phyloP scores from a whole-genome alignment of 2,113 vertebrate species.

The Myrmecobius fasciatus region DNA sequence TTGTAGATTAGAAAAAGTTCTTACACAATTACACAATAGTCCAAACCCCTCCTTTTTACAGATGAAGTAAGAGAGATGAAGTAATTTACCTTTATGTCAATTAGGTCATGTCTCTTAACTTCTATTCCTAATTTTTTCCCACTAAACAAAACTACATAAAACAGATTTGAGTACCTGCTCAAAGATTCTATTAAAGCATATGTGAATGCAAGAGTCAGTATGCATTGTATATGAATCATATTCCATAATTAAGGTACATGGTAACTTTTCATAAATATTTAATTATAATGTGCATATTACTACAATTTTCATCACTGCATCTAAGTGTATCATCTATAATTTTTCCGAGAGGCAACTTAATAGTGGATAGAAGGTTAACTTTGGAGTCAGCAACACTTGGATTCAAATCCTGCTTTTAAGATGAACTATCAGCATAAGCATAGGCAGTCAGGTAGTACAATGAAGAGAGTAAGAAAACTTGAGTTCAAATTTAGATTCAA shows the following conservation, averaged over 20 bases:
- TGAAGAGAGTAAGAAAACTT: not conserved
- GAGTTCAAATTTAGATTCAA: not conserved
- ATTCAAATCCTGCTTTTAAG: no score
- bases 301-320: no score
- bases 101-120: not conserved
- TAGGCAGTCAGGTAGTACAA: not conserved
- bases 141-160: not conserved
- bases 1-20: not conserved
- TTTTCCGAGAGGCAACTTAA: no score
- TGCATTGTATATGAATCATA: no score
- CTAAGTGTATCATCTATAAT: no score
- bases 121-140: not conserved
- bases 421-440: no score
- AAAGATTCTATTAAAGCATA: not conserved
- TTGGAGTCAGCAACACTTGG: no score
- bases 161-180: not conserved
- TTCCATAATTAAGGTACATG: no score
- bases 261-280: no score
- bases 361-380: no score
- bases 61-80: constrained; percentile 4
- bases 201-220: not conserved
- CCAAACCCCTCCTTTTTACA: not conserved
- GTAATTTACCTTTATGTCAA: no score
- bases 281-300: no score
- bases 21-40: not conserved